Percentiles rank a stretch among this genome's conserved stretches.
phyloP scores from a whole-genome alignment of 1,140 invertebrate genomes.

The Asobara japonica region DNA sequence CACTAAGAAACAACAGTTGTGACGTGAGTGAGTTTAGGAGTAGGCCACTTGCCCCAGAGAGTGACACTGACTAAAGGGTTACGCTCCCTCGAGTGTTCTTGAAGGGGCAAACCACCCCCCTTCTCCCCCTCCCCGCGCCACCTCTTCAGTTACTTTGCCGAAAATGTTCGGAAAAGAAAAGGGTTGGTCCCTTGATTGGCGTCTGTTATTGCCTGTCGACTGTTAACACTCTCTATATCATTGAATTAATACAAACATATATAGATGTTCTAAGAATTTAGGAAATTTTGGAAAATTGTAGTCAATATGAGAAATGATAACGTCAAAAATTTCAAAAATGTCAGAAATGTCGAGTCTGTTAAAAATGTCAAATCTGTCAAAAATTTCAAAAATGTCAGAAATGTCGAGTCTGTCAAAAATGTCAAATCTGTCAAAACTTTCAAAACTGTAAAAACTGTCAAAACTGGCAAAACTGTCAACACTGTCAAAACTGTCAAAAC shows the following conservation, averaged over 20 bases:
- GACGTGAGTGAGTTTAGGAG: neutral
- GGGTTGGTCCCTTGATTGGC: constrained; percentile 57
- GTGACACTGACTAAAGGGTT: constrained; percentile 56
- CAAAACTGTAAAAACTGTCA: too few relatives aligned
- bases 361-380: too few relatives aligned
- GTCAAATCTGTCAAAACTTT: too few relatives aligned
- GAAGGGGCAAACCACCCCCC: neutral
- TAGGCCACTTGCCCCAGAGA: constrained; percentile 23
- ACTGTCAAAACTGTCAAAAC: too few relatives aligned
- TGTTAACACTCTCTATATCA: constrained; percentile 59
- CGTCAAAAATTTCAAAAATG: too few relatives aligned
- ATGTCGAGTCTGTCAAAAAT: too few relatives aligned
- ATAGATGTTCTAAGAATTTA: too few relatives aligned
- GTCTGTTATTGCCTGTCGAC: constrained; percentile 66
- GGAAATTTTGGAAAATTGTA: too few relatives aligned
- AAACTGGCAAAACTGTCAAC: too few relatives aligned
- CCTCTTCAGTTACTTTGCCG: constrained; percentile 35
- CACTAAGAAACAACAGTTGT: constrained; percentile 62
- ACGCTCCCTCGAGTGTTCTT: constrained; percentile 39
- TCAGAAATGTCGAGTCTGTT: too few relatives aligned
- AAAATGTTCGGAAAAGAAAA: constrained; percentile 35
- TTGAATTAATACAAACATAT: constrained; percentile 68
- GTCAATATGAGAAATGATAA: too few relatives aligned
- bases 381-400: too few relatives aligned
- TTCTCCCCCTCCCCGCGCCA: neutral